Base-by-base conservation (phyloP, 1,140 invertebrate species). In the Drosophila asahinai region DNA sequence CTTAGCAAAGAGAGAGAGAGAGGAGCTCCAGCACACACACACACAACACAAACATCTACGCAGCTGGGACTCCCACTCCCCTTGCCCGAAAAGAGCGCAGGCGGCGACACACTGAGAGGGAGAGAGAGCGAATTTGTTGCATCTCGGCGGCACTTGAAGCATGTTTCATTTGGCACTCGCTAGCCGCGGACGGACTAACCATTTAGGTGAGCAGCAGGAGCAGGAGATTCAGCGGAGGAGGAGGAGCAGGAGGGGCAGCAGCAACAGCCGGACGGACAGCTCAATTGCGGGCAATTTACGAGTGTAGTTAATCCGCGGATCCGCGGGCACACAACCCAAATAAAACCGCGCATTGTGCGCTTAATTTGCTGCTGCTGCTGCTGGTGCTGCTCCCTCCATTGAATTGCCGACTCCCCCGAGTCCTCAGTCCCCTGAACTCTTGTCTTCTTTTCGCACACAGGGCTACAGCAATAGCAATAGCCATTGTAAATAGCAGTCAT, bases 141-240 rank as follows among this genome's bases (percentile, higher is more conserved):
- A 77, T 77, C 55, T 70, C 48, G 58, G 57, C 27, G 57, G 84
- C 52, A 72, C 66, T 68, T 58, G 86, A 86, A 77, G 86, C 86
- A 90, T 86, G 86, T 82, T 90, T 86, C 57, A 91, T 72, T 90
- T 90, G 86, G 86, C 86, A 90, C 81, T 89, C 61, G 72, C 82
- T 63, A 80, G 86, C 76, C 71, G 75, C 76, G 83, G 84, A 87
- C 86, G 86, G 86, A 90, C 86, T 86, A 86, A 82, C 68, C 78
- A 82, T 68, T 80, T 82, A 82, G 86, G 86, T 90, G 52, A 86
- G 86, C 40, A 59, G 27, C 40, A 47, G 45, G 33, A 47, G 40
- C 19, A 27, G 25, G 40, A 65, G 57, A 45, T 7, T 36, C 6
- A n/a, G 12, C 6, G 54, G 57, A 57, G 38, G n/a, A 36, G 14